Conservation (phyloP, 1,140 invertebrate genomes). For the Sitodiplosis mosellana region DNA sequence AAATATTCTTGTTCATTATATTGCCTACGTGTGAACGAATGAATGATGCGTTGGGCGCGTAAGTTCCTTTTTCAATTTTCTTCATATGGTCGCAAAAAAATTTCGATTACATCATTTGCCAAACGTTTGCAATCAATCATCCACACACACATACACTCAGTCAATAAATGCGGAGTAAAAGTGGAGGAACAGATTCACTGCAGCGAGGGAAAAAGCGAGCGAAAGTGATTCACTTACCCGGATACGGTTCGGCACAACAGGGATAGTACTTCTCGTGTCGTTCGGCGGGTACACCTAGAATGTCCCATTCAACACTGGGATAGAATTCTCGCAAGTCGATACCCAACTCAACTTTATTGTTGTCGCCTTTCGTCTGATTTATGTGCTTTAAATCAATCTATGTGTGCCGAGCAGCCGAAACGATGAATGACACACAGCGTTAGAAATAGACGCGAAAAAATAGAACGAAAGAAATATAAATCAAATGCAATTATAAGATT, state of each 20-base stretch:
- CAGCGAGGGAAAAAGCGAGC: not conserved
- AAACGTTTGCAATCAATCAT: too few relatives aligned
- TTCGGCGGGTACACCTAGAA: conserved; percentile 71
- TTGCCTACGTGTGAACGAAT: too few relatives aligned
- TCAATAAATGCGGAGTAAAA: not conserved
- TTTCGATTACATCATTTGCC: too few relatives aligned
- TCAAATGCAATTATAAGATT: not conserved
- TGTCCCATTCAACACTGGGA: conserved; percentile 92
- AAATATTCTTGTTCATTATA: too few relatives aligned
- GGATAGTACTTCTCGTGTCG: conserved; percentile 79
- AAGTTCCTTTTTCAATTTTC: too few relatives aligned
- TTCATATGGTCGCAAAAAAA: too few relatives aligned
- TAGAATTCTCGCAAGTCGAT: conserved; percentile 90
- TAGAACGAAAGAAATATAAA: conserved; percentile 1
- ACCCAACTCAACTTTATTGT: conserved; percentile 66
- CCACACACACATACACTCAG: too few relatives aligned
- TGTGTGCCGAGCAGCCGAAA: not conserved
- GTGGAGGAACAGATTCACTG: not conserved
- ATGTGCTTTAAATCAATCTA: conserved; percentile 85
- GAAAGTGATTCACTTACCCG: conserved; percentile 42
- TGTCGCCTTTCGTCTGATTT: conserved; percentile 50
- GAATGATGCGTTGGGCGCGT: too few relatives aligned
- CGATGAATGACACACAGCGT: not conserved
- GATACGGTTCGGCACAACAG: conserved; percentile 73
- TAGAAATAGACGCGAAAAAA: conserved; percentile 1